These are phyloP conservation scores for Prosapia bicincta DNA, from an alignment of 2,888 invertebrate species.

Conservation along the genomic window DNA sequence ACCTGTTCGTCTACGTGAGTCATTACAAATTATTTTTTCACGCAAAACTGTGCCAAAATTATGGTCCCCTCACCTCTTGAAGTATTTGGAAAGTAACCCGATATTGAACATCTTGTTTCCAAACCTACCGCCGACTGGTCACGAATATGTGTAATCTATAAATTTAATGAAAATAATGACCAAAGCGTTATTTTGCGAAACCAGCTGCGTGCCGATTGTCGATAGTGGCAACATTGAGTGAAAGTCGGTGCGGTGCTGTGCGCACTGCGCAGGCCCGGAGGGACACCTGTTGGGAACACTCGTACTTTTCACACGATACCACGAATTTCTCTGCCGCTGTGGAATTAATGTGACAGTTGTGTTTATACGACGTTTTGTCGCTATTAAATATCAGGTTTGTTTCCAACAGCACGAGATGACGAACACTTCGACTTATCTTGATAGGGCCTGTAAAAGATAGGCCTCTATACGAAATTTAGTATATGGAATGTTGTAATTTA, in stretches of 20 bases:
- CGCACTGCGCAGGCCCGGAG: not conserved
- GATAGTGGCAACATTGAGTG: not conserved
- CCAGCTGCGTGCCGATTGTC: not conserved
- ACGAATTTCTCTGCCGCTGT: not conserved
- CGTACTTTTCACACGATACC: not conserved
- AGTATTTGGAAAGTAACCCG: not conserved
- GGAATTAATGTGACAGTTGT: not conserved
- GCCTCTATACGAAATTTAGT: too few relatives aligned
- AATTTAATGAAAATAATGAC: not conserved
- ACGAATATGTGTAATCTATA: not conserved
- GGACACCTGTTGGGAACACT: not conserved
- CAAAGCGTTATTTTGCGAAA: not conserved
- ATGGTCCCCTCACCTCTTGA: too few relatives aligned
- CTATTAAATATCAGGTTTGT: not conserved
- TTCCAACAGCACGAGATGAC: not conserved
- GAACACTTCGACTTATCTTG: too few relatives aligned
- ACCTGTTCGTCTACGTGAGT: too few relatives aligned
- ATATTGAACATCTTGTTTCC: not conserved
- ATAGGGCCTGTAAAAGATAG: too few relatives aligned
- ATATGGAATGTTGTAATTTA: too few relatives aligned
- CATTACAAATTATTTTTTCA: too few relatives aligned
- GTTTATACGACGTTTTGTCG: not conserved
- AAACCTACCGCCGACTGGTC: not conserved
- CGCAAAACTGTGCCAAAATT: too few relatives aligned
- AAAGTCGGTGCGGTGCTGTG: not conserved